Evolutionary conservation across 2,888 invertebrate species (phyloP), one percentile per base, ranked within the genome.

Genomic region (Amphiduros pacificus): DNA sequence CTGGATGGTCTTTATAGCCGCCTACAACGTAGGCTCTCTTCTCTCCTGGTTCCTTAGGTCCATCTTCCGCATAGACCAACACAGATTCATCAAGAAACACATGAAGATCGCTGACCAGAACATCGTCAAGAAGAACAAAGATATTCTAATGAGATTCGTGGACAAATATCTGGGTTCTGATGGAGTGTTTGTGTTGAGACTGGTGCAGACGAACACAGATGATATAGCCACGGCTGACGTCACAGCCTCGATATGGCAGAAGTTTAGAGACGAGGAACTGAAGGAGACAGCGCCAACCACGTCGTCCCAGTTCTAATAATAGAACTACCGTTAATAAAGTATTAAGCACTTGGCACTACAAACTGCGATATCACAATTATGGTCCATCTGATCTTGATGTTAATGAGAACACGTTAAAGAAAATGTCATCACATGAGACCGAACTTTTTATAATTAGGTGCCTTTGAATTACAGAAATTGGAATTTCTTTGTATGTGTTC

Each of bases 1-100:
- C 76, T 85, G 85, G 85, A 76, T 85, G 61, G 77, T 84, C 36
- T 77, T 84, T 32, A 82, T 85, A 22, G 77, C 80, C 49, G 68
- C 79, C 36, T 27, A 29, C n/a, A 29, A 14, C 11, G 29, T 22
- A 14, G 17, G 11, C 31, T 31, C 53, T 26, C 17, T 27, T 17
- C 6, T 51, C 24, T 6, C 24, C n/a, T 51, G 28, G 28, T 24
- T 27, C 24, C 24, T 24, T 5, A 51, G 51, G 17, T 9, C 24
- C 17, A 24, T 51, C 51, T 22, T n/a, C 6, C 20, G 24, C 44
- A 17, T 44, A n/a, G 44, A 44, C 22, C 44, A 22, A 6, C 44
- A 44, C n/a, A 44, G 44, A n/a, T 44, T 44, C 44, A 44, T 44
- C 20, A 44, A 44, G 44, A 44, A 22, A 17, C 22, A 44, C n/a